These are phyloP conservation scores for Rhinoraja longicauda DNA, from an alignment of 2,797 vertebrate species.

Conservation along the genomic window DNA sequence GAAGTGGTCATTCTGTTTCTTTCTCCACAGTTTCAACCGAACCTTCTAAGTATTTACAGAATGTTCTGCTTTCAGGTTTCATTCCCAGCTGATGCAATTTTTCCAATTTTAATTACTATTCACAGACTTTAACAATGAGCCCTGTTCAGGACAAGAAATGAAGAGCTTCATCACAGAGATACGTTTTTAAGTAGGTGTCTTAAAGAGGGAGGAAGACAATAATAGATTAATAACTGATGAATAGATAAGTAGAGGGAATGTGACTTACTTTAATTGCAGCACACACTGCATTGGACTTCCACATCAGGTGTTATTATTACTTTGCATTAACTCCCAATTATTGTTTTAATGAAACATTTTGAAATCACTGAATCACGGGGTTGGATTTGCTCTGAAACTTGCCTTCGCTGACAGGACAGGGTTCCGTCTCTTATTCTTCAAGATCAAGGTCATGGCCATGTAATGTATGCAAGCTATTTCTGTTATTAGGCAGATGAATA, in stretches of 20 bases:
- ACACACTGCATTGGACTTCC: no score
- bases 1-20: no score
- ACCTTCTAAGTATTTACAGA: no score
- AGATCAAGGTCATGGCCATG: conserved; percentile 74
- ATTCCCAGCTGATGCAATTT: no score
- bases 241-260: no score
- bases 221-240: background rate
- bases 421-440: conserved; percentile 61
- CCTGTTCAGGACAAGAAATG: background rate
- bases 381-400: conserved; percentile 34
- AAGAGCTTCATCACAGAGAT: background rate
- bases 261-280: background rate
- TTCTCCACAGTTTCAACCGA: no score
- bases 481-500: conserved; percentile 94
- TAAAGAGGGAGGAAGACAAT: background rate
- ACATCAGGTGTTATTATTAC: background rate
- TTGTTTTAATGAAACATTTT: background rate
- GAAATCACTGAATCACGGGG: background rate
- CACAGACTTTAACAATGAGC: background rate
- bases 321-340: background rate
- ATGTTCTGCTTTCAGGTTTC: no score
- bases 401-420: conserved; percentile 50
- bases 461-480: conserved; percentile 79
- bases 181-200: background rate
- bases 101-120: no score